Base-by-base conservation (phyloP, 2,113 vertebrate species). In the Oncorhynchus clarkii region DNA sequence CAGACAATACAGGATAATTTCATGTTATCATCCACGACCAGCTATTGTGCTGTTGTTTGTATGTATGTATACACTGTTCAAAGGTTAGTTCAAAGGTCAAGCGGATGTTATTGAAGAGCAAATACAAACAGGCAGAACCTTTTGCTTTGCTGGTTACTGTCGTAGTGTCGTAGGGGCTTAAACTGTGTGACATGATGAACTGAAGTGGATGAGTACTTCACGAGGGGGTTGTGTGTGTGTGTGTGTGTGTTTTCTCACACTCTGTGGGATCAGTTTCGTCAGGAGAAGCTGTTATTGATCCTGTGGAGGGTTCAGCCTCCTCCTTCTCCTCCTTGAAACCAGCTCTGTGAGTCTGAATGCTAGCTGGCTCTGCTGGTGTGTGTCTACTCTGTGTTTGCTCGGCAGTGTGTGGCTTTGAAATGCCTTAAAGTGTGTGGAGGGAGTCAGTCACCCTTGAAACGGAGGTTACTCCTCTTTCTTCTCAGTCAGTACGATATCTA, bases 281-380 rank as follows among this genome's bases (percentile, higher is more conserved):
- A 31, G 39, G 71, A 39, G 71, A 20, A 62, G 7, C 18, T 62
- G 22, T 20, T n/a, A 72, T 27, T 72, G 51, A 72, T 72, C 67
- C 31, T 9, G 14, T 8, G 8, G 29, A 20, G 67, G 31, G 29
- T 68, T 18, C 16, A 39, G 16, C 67, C 31, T 67, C 65, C 66
- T n/a, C n/a, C n/a, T n/a, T n/a, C n/a, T n/a, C n/a, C n/a, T 51
- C 49, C 51, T 54, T n/a, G 29, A 68, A 34, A 67, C 20, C 67
- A 34, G 16, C 29, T 29, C 26, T 67, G 11, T 62, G 59, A 62
- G 67, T 68, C 14, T n/a, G 29, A 60, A 18, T 34, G 54, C 26
- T 16, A 7, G 11, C n/a, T 54, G 16, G 13, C 26, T 51, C 9
- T 22, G 27, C 5, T 62, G 13, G 16, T n/a, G 20, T 62, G 59